Percentiles rank a stretch among this genome's conserved stretches.
phyloP scores from a whole-genome alignment of 2,113 vertebrate genomes.

The Pomatorhinus ruficollis region DNA sequence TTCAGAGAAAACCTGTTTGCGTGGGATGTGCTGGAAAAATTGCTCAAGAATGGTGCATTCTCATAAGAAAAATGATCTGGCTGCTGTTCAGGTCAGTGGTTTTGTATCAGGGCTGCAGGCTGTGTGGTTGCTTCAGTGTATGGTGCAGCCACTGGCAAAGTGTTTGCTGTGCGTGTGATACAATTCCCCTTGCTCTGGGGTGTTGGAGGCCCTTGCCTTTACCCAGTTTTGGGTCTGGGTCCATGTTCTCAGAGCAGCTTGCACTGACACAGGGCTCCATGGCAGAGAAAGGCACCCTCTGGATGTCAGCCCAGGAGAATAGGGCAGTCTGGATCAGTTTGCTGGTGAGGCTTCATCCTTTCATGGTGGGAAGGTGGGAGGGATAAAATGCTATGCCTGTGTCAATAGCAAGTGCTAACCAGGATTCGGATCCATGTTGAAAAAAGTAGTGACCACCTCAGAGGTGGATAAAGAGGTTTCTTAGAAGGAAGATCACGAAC shows the following conservation, averaged over 20 bases:
- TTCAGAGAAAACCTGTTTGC: constrained; percentile 21
- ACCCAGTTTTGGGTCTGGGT: neutral
- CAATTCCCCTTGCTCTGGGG: neutral
- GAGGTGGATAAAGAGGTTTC: neutral
- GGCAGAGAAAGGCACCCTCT: neutral
- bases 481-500: neutral
- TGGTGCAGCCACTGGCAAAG: neutral
- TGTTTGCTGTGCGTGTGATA: neutral
- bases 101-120: neutral
- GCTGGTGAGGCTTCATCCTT: neutral
- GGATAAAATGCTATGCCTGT: neutral
- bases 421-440: neutral
- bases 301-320: neutral
- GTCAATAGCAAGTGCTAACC: neutral
- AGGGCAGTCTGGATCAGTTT: neutral
- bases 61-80: constrained; percentile 26
- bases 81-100: constrained; percentile 13
- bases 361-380: neutral
- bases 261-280: neutral
- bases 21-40: constrained; percentile 42
- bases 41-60: constrained; percentile 44
- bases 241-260: neutral
- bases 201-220: neutral
- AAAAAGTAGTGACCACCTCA: neutral
- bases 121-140: neutral